phyloP scores from a whole-genome alignment of 2,113 vertebrate genomes.

The Anthoscopus minutus region DNA sequence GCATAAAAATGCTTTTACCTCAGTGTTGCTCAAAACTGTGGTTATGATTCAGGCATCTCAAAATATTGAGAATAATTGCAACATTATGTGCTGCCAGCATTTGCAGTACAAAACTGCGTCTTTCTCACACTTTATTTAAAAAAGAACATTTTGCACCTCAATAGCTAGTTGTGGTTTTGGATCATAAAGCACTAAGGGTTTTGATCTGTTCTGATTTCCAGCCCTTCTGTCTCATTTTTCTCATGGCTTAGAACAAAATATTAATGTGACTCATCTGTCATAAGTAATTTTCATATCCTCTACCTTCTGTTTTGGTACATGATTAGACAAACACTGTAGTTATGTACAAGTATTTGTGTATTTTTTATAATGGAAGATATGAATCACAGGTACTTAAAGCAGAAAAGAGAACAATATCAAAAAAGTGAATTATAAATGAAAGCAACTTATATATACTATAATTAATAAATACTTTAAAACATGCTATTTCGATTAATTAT shows the following conservation, averaged over 20 bases:
- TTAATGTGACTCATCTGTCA: constrained; percentile 54
- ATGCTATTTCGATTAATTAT: neutral
- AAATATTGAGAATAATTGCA: constrained; percentile 29
- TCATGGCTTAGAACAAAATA: constrained; percentile 28
- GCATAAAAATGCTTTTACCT: neutral
- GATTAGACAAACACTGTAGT: neutral
- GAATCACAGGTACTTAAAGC: neutral
- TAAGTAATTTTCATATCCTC: constrained; percentile 34
- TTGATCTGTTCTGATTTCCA: constrained; percentile 26
- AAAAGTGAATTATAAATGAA: neutral
- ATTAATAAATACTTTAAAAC: neutral
- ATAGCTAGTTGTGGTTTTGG: constrained; percentile 41
- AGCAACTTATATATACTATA: neutral
- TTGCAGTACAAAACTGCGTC: neutral
- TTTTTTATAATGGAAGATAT: neutral
- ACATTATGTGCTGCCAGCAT: constrained; percentile 44
- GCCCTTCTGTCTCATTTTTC: constrained; percentile 29
- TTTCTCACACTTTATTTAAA: constrained; percentile 38
- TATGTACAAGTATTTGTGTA: neutral
- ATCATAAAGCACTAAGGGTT: neutral
- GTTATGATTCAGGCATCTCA: constrained; percentile 27
- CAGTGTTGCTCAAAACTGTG: neutral
- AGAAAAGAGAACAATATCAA: neutral
- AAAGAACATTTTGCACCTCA: constrained; percentile 63
- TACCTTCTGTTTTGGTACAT: neutral